These are phyloP conservation scores for Suricata suricatta DNA, from an alignment of 2,113 vertebrate species.

Conservation along the genomic window DNA sequence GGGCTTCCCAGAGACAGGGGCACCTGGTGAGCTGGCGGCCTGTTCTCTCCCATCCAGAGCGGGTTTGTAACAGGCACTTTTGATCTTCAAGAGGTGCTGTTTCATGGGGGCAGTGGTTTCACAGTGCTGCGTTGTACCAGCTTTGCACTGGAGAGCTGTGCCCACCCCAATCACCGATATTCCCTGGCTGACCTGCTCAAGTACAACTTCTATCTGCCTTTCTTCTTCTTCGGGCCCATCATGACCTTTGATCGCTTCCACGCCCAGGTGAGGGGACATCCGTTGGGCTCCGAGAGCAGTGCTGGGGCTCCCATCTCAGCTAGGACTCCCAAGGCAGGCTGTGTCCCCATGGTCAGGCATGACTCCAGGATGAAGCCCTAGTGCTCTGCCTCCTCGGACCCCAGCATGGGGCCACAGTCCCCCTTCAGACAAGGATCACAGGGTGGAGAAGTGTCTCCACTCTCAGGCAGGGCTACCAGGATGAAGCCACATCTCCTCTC, in stretches of 20 bases:
- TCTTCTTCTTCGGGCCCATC: constrained; percentile 98
- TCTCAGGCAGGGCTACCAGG: neutral
- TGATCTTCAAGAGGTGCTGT: constrained; percentile 94
- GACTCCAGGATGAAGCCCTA: neutral
- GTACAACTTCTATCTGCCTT: constrained; percentile 99
- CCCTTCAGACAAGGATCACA: neutral
- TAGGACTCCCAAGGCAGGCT: neutral
- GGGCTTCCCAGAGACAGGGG: neutral
- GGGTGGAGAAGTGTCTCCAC: neutral
- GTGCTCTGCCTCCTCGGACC: neutral
- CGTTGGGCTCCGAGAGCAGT: too few relatives aligned
- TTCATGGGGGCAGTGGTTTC: constrained; percentile 94
- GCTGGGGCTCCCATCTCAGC: neutral
- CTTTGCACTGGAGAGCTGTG: constrained; percentile 93
- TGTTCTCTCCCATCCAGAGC: constrained; percentile 82
- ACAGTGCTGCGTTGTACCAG: constrained; percentile 96
- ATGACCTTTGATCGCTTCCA: constrained; percentile 97
- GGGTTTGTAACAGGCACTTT: constrained; percentile 92
- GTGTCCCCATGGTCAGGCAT: neutral
- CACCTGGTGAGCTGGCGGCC: constrained; percentile 47
- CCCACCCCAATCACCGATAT: constrained; percentile 90
- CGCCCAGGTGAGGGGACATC: constrained; percentile 86
- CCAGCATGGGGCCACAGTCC: too few relatives aligned
- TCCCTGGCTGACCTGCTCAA: constrained; percentile 95
- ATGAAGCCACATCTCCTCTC: neutral